These are phyloP conservation scores for Acipenser transmontanus DNA, from an alignment of 2,797 vertebrate genomes.

Conservation along the genomic window DNA sequence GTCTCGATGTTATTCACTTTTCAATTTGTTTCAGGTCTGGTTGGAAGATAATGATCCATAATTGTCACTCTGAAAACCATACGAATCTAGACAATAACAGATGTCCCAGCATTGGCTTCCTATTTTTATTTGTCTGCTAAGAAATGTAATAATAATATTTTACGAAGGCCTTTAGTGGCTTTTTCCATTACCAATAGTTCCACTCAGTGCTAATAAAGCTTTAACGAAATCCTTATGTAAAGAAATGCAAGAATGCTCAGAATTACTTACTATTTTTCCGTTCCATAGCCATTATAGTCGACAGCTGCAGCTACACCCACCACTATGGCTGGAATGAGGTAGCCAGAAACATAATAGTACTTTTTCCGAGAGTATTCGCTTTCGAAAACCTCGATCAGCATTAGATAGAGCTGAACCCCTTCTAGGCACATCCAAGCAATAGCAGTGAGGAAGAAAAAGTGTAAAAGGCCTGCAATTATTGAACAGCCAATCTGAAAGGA, in stretches of 20 bases:
- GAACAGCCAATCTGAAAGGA: constrained; percentile 84
- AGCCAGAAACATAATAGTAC: constrained; percentile 95
- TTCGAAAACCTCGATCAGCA: constrained; percentile 98
- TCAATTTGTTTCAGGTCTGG: constrained; percentile 58
- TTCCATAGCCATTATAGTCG: constrained; percentile 95
- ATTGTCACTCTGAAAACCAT: too few relatives aligned
- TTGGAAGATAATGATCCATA: too few relatives aligned
- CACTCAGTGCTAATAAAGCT: not conserved
- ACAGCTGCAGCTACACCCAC: constrained; percentile 93
- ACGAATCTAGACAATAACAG: too few relatives aligned
- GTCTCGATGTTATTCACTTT: constrained; percentile 57
- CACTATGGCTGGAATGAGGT: constrained; percentile 91
- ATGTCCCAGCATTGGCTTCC: not conserved
- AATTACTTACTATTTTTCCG: constrained; percentile 84
- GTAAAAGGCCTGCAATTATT: constrained; percentile 93
- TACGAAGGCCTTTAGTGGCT: not conserved
- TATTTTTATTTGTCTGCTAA: too few relatives aligned
- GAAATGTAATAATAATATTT: too few relatives aligned
- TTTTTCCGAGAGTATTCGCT: constrained; percentile 98
- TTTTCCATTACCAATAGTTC: not conserved
- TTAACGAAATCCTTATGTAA: not conserved
- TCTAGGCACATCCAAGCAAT: constrained; percentile 98
- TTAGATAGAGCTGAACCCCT: constrained; percentile 95
- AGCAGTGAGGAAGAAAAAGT: constrained; percentile 97
- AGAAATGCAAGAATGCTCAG: not conserved